These are phyloP conservation scores for Calcarius lapponicus DNA, from an alignment of 2,797 vertebrate species.

Conservation along the genomic window DNA sequence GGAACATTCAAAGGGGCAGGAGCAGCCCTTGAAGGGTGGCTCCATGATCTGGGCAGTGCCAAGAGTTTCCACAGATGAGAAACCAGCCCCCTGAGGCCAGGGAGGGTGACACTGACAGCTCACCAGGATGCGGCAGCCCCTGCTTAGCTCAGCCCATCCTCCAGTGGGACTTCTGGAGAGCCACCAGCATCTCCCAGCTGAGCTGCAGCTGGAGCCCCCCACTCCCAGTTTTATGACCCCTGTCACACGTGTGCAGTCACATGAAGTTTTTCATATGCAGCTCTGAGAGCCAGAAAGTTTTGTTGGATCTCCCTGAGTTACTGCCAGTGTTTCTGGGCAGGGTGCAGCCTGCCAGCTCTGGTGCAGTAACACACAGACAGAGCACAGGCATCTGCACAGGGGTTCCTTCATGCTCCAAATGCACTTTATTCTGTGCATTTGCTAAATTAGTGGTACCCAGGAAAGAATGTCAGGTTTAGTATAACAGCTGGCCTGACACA, in stretches of 20 bases:
- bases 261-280: neutral
- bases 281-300: neutral
- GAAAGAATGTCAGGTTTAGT: neutral
- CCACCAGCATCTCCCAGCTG: neutral
- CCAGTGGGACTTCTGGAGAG: neutral
- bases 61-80: fast-evolving
- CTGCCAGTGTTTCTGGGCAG: neutral
- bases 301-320: neutral
- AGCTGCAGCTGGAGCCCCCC: neutral
- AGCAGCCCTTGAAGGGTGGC: neutral
- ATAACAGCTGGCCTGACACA: neutral
- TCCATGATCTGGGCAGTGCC: neutral
- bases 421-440: neutral
- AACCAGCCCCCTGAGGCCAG: neutral
- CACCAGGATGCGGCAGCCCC: neutral
- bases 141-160: neutral
- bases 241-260: neutral
- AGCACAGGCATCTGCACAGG: neutral
- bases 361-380: neutral
- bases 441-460: neutral
- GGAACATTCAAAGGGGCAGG: neutral
- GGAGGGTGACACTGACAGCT: neutral
- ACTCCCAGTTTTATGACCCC: neutral
- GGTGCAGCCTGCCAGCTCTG: neutral
- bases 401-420: neutral